phyloP scores from a whole-genome alignment of 2,113 vertebrate genomes.

The Potamarius usumacintae region DNA sequence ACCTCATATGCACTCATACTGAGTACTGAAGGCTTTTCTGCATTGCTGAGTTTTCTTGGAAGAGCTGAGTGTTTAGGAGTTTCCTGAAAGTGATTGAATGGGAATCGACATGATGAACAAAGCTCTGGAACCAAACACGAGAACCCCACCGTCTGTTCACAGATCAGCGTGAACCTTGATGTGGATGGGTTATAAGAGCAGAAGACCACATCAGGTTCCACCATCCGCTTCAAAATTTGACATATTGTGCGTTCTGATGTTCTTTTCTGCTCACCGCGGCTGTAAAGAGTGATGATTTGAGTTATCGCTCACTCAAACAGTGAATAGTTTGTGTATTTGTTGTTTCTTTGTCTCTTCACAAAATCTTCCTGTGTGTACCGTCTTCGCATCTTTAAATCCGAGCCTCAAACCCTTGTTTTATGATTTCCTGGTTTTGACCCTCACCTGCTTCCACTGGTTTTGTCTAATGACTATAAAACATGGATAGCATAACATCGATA shows the following conservation, averaged over 20 bases:
- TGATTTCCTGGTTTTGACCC: background rate
- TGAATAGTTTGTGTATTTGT: background rate
- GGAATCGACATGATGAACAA: background rate
- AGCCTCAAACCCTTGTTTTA: background rate
- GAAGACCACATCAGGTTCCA: background rate
- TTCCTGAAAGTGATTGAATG: background rate
- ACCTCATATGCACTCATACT: background rate
- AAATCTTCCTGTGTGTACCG: background rate
- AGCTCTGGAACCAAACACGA: background rate
- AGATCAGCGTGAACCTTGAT: background rate
- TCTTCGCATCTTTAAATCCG: background rate
- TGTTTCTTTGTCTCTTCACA: too few species aligned
- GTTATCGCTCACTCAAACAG: background rate
- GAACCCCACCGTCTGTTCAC: background rate
- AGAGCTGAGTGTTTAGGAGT: background rate
- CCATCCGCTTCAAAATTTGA: background rate
- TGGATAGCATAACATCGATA: too few species aligned
- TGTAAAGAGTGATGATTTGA: background rate
- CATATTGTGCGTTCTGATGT: background rate
- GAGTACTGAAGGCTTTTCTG: background rate
- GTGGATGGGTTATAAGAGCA: background rate
- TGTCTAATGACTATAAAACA: too few species aligned
- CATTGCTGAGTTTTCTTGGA: background rate
- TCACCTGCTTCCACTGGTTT: background rate
- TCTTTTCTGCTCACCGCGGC: background rate